These are phyloP conservation scores for Acleris emargana DNA, from an alignment of 2,888 invertebrate species.

Conservation along the genomic window DNA sequence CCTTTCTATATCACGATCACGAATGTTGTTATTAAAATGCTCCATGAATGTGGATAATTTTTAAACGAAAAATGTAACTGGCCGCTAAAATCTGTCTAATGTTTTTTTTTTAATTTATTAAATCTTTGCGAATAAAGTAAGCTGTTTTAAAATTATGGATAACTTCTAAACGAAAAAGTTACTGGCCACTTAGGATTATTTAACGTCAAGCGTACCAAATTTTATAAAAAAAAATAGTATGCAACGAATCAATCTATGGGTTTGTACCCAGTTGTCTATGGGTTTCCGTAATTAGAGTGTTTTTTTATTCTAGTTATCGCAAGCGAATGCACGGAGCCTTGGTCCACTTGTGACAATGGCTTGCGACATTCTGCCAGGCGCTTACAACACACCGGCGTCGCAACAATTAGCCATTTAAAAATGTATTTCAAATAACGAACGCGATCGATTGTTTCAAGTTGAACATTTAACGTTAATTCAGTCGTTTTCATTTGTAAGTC, in stretches of 20 bases:
- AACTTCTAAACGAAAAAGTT: too few species aligned
- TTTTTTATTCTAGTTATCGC: constrained; percentile 66
- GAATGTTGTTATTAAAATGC: not conserved
- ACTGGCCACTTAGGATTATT: too few species aligned
- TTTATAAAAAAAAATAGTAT: too few species aligned
- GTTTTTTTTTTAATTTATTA: too few species aligned
- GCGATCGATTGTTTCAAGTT: constrained; percentile 16
- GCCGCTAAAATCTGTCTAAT: too few species aligned
- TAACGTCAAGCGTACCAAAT: too few species aligned
- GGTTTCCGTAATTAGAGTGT: constrained; percentile 35
- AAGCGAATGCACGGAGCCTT: constrained; percentile 80
- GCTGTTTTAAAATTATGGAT: too few species aligned
- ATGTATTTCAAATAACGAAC: constrained; percentile 31
- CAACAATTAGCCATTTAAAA: constrained; percentile 58
- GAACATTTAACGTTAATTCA: not conserved
- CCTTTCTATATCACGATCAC: constrained; percentile 18
- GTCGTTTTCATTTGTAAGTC: not conserved
- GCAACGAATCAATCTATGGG: not conserved
- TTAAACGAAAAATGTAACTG: too few species aligned
- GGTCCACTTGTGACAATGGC: constrained; percentile 81
- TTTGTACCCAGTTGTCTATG: not conserved
- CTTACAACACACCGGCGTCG: constrained; percentile 69
- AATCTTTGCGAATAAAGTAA: too few species aligned
- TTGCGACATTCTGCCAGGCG: constrained; percentile 75
- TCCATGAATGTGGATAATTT: too few species aligned